Evolutionary conservation across 92 coral and sea anemone species (phyloP).

Genomic region (Epizoanthus illoricatus): DNA sequence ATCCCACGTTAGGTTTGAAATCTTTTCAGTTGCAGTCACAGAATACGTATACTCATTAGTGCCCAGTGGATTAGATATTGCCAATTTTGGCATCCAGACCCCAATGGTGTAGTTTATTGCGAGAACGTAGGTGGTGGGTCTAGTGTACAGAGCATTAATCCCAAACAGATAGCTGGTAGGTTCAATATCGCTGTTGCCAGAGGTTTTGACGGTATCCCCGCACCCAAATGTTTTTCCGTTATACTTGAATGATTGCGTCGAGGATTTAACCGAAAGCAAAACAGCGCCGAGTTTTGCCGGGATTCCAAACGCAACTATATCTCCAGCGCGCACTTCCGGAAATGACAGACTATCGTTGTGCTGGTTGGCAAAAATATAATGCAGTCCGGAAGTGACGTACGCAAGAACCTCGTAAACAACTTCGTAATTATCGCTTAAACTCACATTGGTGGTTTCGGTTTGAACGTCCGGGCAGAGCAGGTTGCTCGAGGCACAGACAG

Average conservation of each 20-base stretch:
- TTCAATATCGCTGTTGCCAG: constrained; percentile 19
- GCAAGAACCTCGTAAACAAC: constrained; percentile 40
- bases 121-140: constrained; percentile 24
- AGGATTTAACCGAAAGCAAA: constrained; percentile 28
- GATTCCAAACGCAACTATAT: constrained; percentile 54
- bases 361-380: constrained; percentile 34
- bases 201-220: constrained; percentile 28
- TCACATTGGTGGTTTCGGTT: constrained; percentile 8
- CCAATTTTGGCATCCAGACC: constrained; percentile 23
- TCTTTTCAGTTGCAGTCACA: constrained; percentile 35
- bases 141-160: constrained; percentile 35
- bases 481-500: constrained; percentile 40
- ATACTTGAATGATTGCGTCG: constrained; percentile 17
- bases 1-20: constrained; percentile 57
- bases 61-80: constrained; percentile 22
- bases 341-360: constrained; percentile 3
- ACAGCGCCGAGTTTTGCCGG: constrained; percentile 47
- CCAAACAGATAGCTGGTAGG: constrained; percentile 17
- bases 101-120: constrained; percentile 52
- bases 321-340: constrained; percentile 50
- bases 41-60: neutral
- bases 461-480: constrained; percentile 47
- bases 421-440: constrained; percentile 47
- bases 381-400: constrained; percentile 40
- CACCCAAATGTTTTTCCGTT: neutral